Evolutionary conservation across 2,113 vertebrate species (phyloP).

Genomic region (Bos indicus): DNA sequence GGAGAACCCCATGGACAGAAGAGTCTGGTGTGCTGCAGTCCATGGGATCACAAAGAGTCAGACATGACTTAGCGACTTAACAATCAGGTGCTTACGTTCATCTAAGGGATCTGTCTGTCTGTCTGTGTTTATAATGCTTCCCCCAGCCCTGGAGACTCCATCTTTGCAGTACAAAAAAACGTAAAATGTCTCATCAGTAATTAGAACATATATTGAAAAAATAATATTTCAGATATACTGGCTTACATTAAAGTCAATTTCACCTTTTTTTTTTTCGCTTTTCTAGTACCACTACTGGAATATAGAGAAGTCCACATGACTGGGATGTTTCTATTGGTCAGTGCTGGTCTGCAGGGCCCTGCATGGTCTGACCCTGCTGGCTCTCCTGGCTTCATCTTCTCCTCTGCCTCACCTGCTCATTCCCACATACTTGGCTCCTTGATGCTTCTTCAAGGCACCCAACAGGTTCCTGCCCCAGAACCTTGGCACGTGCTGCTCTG

Average conservation of each 20-base stretch:
- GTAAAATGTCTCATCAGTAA: background rate
- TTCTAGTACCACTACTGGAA: background rate
- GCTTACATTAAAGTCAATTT: background rate
- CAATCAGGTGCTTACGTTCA: background rate
- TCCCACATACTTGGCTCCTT: background rate
- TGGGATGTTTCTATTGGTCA: background rate
- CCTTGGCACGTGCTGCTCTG: background rate
- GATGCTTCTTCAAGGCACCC: background rate
- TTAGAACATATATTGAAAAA: background rate
- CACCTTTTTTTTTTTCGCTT: background rate
- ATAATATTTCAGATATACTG: background rate
- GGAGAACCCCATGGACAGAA: background rate
- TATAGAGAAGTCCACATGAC: background rate
- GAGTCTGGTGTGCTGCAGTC: background rate
- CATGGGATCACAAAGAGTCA: background rate
- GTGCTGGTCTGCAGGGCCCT: rapidly evolving
- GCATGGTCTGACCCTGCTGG: rapidly evolving
- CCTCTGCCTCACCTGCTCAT: background rate
- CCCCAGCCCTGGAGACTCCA: too few relatives aligned
- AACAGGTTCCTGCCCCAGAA: background rate
- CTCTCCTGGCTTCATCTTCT: background rate
- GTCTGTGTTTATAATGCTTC: background rate
- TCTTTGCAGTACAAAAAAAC: background rate
- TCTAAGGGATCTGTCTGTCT: background rate
- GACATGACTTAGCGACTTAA: background rate